Percentiles rank a stretch among this genome's conserved stretches.
phyloP scores from a whole-genome alignment of 2,888 invertebrate species.

The Nezara viridula region DNA sequence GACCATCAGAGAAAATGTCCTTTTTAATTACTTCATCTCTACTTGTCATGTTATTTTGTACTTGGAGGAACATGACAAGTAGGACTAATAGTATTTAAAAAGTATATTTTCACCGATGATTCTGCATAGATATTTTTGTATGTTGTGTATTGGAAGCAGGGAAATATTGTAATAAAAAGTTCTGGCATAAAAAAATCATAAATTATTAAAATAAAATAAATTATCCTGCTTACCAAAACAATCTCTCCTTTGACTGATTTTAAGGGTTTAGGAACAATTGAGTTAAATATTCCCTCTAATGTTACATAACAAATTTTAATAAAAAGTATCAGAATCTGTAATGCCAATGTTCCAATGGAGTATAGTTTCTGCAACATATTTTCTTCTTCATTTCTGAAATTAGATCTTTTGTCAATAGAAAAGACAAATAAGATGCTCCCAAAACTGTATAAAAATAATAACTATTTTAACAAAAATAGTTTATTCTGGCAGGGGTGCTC shows the following conservation, averaged over 20 bases:
- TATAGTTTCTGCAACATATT: conserved; percentile 68
- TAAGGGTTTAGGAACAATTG: conserved; percentile 75
- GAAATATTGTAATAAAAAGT: no score
- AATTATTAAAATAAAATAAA: background rate
- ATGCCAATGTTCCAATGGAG: conserved; percentile 69
- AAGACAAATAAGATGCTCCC: background rate
- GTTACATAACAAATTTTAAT: conserved; percentile 72
- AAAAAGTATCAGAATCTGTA: conserved; percentile 72
- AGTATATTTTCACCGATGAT: no score
- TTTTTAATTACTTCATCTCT: no score
- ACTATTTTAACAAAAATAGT: background rate
- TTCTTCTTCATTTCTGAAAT: conserved; percentile 61
- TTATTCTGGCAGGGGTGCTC: no score
- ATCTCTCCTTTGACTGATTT: conserved; percentile 83
- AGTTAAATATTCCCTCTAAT: conserved; percentile 73
- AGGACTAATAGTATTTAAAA: no score
- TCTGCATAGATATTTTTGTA: no score
- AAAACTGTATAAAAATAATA: background rate
- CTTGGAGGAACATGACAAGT: no score
- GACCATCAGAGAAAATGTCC: no score
- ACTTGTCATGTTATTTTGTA: no score
- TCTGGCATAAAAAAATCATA: background rate
- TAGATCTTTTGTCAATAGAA: background rate
- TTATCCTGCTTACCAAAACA: conserved; percentile 76
- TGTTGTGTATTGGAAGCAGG: no score